Evolutionary conservation across 2,888 invertebrate species (phyloP), one percentile per base, ranked within the genome.

Genomic region (Chrysina gloriosa): DNA sequence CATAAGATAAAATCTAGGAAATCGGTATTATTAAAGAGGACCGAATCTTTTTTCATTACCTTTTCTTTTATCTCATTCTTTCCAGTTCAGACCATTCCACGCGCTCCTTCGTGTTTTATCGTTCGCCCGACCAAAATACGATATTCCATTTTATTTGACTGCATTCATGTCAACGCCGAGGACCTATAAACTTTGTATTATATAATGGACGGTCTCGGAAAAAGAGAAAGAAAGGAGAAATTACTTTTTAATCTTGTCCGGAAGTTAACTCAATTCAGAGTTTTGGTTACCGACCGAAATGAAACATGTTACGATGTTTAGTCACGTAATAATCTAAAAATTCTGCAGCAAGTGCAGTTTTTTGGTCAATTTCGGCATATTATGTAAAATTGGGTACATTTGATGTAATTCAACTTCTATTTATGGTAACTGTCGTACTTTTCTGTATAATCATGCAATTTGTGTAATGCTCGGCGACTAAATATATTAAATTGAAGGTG

Each of bases 11-110:
- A 61, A 61, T 61, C 58, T 61, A 42, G 21, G 27, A 27, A 61
- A 61, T 61, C 58, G 58, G 42, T 61, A 61, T 42, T 61, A 61
- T 61, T 61, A 61, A 61, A 61, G 58, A 27, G 58, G 58, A 61
- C 58, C 42, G 58, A 16, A 21, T 11, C 31, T 52, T 52, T 52
- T 25, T 23, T 56, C 19, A 11, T 34, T 56, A n/a, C n/a, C n/a
- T n/a, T n/a, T n/a, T 16, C 31, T 27, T 27, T 42, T 58, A 42
- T 42, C 4, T 58, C 16, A 11, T 3, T 25, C 42, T n/a, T 61
- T 61, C 25, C 48, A 23, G n/a, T 16, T 61, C 27, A 42, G 54
- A 16, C 16, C 52, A 19, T 31, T 52, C 9, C 25, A 25, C 58
- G 36, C 14, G 42, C 16, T 36, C 14, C 42, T 42, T 42, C 29